Evolutionary conservation across 2,113 vertebrate species (phyloP).

Genomic region (Silurus asotus): DNA sequence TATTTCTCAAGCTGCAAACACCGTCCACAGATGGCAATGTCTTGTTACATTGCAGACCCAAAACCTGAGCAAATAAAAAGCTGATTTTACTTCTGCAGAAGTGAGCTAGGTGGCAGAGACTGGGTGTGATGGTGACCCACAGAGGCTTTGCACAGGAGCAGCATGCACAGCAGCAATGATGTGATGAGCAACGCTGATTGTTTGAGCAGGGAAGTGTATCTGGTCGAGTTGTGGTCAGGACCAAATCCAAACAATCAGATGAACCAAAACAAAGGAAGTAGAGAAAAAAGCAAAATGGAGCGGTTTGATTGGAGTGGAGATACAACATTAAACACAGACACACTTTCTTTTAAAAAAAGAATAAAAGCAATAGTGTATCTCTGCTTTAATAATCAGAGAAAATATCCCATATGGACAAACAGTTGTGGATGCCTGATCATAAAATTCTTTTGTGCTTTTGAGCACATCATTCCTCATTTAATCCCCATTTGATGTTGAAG

Average conservation of each 20-base stretch:
- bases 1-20: conserved; percentile 19
- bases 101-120: background rate
- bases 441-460: too few species aligned
- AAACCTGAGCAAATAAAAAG: background rate
- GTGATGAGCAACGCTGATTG: background rate
- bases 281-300: conserved; percentile 10
- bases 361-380: background rate
- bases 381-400: background rate
- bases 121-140: background rate
- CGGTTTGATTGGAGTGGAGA: background rate
- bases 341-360: background rate
- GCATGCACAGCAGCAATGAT: background rate
- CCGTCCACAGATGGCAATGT: background rate
- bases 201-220: background rate
- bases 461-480: too few species aligned
- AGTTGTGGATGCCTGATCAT: too few species aligned
- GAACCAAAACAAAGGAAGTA: conserved; percentile 1
- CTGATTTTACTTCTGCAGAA: background rate
- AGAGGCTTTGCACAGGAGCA: background rate
- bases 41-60: background rate
- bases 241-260: background rate
- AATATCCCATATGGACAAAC: too few species aligned
- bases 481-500: too few species aligned
- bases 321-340: background rate
- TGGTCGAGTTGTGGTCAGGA: conserved; percentile 11